Evolutionary conservation across 2,888 invertebrate species (phyloP).

Genomic region (Cistogaster globosa): DNA sequence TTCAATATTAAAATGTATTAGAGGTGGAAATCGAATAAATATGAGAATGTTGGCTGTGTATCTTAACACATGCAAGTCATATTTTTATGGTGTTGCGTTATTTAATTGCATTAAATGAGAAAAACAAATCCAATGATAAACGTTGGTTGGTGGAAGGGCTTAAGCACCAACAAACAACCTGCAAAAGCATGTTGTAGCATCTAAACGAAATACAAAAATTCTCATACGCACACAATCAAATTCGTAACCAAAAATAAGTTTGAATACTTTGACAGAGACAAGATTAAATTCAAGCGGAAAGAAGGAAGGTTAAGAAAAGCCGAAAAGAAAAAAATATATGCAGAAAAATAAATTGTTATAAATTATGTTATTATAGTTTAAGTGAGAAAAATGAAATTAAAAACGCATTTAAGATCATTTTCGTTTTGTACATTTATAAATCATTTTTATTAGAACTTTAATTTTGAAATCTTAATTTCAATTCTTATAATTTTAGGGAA

Average conservation of each 20-base stretch:
- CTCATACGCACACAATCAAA: conserved; percentile 29
- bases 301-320: neutral
- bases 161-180: conserved; percentile 49
- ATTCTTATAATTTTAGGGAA: conserved; percentile 27
- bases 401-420: conserved; percentile 69
- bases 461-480: conserved; percentile 32
- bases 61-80: neutral
- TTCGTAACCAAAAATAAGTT: conserved; percentile 15
- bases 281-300: conserved; percentile 36
- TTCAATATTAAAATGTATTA: conserved; percentile 47
- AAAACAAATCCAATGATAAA: conserved; percentile 25
- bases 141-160: conserved; percentile 35
- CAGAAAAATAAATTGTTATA: conserved; percentile 69
- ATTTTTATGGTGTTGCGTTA: conserved; percentile 33
- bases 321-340: neutral
- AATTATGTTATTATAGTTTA: conserved; percentile 71
- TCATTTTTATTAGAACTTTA: conserved; percentile 53
- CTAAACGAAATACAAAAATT: conserved; percentile 14
- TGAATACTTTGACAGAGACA: conserved; percentile 28
- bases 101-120: conserved; percentile 65
- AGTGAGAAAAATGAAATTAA: conserved; percentile 72
- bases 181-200: conserved; percentile 27
- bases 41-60: conserved; percentile 3
- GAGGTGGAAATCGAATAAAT: conserved; percentile 59
- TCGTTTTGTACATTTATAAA: conserved; percentile 55